These are phyloP conservation scores for Apis florea DNA, from an alignment of 1,140 invertebrate species.

Conservation along the genomic window DNA sequence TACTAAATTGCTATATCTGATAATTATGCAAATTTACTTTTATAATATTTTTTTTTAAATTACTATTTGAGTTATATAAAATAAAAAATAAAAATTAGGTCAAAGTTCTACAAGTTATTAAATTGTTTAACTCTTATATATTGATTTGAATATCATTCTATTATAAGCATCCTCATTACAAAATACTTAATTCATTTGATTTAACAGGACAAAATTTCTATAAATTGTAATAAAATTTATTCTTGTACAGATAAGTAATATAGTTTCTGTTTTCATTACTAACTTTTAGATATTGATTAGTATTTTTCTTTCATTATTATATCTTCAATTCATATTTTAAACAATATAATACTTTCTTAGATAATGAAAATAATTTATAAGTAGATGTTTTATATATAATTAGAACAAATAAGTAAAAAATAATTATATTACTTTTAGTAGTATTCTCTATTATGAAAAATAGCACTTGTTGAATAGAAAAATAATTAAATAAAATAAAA, in stretches of 20 bases:
- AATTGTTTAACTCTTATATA: background rate
- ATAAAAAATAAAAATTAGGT: background rate
- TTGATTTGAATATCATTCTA: background rate
- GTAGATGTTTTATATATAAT: slow-evolving; percentile 16
- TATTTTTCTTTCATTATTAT: slow-evolving; percentile 12
- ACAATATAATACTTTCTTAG: background rate
- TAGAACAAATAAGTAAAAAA: slow-evolving; percentile 22
- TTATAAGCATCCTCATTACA: slow-evolving; percentile 40
- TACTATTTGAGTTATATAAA: background rate
- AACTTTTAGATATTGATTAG: slow-evolving; percentile 2
- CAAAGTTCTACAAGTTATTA: background rate
- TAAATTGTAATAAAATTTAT: slow-evolving; percentile 49
- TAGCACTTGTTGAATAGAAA: slow-evolving; percentile 12
- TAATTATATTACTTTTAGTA: slow-evolving; percentile 34
- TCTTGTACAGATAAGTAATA: slow-evolving; percentile 39
- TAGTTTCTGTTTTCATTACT: slow-evolving; percentile 41
- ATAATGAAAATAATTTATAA: slow-evolving; percentile 11
- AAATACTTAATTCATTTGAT: slow-evolving; percentile 14
- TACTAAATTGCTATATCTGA: background rate
- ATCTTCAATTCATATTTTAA: background rate
- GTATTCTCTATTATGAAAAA: background rate
- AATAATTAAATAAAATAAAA: slow-evolving; percentile 4
- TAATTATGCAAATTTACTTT: background rate
- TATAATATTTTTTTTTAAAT: background rate
- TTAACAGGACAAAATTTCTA: slow-evolving; percentile 28